Base-by-base conservation (phyloP, 1,140 invertebrate genomes). In the Venustaconcha ellipsiformis region DNA sequence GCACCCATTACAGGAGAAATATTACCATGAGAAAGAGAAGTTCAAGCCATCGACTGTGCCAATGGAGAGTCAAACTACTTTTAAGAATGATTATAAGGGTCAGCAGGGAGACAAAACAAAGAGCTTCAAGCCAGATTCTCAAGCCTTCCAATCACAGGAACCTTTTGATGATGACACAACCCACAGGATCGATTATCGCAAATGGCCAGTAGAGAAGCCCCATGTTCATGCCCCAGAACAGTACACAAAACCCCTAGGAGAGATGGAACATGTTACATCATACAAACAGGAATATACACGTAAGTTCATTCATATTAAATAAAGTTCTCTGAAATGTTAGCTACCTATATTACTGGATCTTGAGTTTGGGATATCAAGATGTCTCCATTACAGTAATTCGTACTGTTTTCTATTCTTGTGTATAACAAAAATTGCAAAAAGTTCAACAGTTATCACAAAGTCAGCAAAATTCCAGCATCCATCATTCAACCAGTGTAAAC, bases 221-320 rank as follows among this genome's bases (percentile, higher is more conserved):
- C 84, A 72, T 56, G 60, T 84, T 8, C 80, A 85, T 48, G 78
- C 80, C n/a, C 84, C 75, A 59, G 88, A 90, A 23, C 65, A 78
- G 26, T 90, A 90, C 71, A 76, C 77, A 30, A 82, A 70, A 77
- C 89, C 89, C 18, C 72, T 81, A 26, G 90, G 90, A 0, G 83
- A 86, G 11, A 85, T 90, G 72, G 90, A 90, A 56, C 75, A 72
- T 18, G 67, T 86, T 65, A 90, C 90, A 23, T 90, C 88, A 37
- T 90, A 91, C 77, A 88, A 86, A 30, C 87, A 87, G 69, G 89
- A 90, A 71, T 91, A 87, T 70, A 86, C 85, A 74, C 82, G 89
- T 90, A 85, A 77, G 76, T 80, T 14, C 63, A 48, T 37, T 37
- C 37, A 37, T 37, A 37, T 48, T 48, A 48, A 6, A 2, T 48